These are phyloP conservation scores for Microplitis manilae DNA, from an alignment of 2,888 invertebrate genomes.

Conservation along the genomic window DNA sequence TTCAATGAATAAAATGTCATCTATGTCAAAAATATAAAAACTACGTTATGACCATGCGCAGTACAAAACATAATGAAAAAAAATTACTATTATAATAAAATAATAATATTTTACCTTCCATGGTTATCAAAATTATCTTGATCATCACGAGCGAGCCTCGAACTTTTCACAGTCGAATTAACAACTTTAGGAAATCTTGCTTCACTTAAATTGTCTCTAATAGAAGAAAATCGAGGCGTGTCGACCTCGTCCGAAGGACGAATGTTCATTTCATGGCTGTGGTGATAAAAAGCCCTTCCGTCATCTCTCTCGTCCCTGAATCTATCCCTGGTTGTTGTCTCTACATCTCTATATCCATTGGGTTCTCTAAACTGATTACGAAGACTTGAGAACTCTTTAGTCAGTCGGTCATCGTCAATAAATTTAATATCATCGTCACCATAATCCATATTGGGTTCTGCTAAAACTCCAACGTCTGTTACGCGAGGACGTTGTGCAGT, in stretches of 20 bases:
- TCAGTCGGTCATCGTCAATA: constrained; percentile 57
- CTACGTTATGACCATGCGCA: neutral
- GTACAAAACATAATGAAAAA: neutral
- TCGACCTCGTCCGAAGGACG: constrained; percentile 67
- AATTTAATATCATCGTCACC: constrained; percentile 49
- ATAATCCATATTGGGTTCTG: constrained; percentile 25
- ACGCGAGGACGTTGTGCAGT: constrained; percentile 41
- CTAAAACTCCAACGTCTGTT: constrained; percentile 37
- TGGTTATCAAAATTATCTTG: constrained; percentile 58
- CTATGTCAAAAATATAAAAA: neutral
- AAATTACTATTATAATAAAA: constrained; percentile 1
- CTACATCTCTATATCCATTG: constrained; percentile 48
- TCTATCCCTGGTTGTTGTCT: constrained; percentile 28
- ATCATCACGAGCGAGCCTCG: constrained; percentile 66
- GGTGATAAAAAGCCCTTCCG: constrained; percentile 51
- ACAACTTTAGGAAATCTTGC: constrained; percentile 63
- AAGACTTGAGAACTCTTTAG: constrained; percentile 59
- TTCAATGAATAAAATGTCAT: no score
- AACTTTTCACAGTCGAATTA: constrained; percentile 68
- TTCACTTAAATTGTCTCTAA: constrained; percentile 52
- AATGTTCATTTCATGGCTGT: constrained; percentile 63
- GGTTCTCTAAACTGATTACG: constrained; percentile 52
- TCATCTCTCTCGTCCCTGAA: constrained; percentile 50
- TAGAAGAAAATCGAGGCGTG: constrained; percentile 65
- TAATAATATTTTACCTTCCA: constrained; percentile 36